phyloP scores from a whole-genome alignment of 2,888 invertebrate species.

The Eugnorisma glareosa region DNA sequence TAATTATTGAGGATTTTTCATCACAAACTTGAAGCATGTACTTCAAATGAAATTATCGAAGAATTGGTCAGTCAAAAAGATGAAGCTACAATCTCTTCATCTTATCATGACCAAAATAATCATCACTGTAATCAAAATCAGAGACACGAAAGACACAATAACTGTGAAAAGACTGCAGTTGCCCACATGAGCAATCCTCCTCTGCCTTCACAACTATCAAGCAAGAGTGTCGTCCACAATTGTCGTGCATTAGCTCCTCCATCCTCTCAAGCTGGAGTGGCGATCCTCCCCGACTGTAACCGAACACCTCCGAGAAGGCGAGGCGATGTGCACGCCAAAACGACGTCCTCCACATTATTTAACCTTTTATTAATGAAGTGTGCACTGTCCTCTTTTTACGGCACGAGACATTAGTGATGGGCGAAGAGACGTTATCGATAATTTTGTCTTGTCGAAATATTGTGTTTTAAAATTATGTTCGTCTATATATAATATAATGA shows the following conservation, averaged over 20 bases:
- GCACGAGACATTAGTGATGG: slow-evolving; percentile 83
- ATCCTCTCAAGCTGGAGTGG: slow-evolving; percentile 53
- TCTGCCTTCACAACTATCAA: slow-evolving; percentile 6
- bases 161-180: background rate
- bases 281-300: slow-evolving; percentile 69
- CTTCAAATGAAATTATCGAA: background rate
- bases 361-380: slow-evolving; percentile 88
- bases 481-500: too few relatives aligned
- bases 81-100: background rate
- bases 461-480: too few relatives aligned
- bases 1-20: background rate
- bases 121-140: background rate
- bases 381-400: slow-evolving; percentile 84
- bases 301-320: slow-evolving; percentile 66
- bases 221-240: slow-evolving; percentile 35
- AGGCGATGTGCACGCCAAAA: slow-evolving; percentile 75
- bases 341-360: slow-evolving; percentile 83
- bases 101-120: background rate
- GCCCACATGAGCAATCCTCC: background rate
- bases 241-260: slow-evolving; percentile 57
- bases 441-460: slow-evolving; percentile 23
- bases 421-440: slow-evolving; percentile 35
- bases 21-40: background rate
- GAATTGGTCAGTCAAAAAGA: background rate
- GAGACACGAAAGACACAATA: background rate